Percentiles rank a stretch among this genome's conserved stretches.
These are phyloP conservation scores for Nasonia giraulti DNA, from an alignment of 1,140 invertebrate genomes.

Conservation along the genomic window DNA sequence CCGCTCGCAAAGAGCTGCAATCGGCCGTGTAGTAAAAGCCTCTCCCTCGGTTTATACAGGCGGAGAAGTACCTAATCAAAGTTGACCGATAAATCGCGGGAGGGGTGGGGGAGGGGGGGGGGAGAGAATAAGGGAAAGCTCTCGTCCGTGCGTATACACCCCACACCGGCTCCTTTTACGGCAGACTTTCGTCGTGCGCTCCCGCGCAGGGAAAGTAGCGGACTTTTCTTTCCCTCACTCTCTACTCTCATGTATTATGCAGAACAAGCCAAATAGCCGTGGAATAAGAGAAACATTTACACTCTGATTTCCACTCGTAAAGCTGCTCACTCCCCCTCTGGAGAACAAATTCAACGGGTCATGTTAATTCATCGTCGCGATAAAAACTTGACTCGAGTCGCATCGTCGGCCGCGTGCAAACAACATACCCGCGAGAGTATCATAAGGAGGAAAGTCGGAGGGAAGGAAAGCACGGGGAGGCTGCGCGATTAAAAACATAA, in stretches of 20 bases:
- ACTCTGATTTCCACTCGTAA: constrained; percentile 35
- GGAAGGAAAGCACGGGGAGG: background rate
- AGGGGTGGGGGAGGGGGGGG: background rate
- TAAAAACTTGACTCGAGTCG: constrained; percentile 12
- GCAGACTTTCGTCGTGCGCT: constrained; percentile 9
- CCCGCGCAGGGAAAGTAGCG: background rate
- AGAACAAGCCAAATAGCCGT: constrained; percentile 29
- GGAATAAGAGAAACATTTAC: constrained; percentile 28
- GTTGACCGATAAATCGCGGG: constrained; percentile 32
- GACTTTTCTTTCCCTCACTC: constrained; percentile 10
- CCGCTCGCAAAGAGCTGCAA: constrained; percentile 3
- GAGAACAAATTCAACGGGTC: constrained; percentile 26
- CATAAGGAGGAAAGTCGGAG: background rate
- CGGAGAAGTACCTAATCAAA: constrained; percentile 32
- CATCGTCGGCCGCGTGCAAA: background rate
- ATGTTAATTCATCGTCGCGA: constrained; percentile 24
- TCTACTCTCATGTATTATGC: constrained; percentile 32
- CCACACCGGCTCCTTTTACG: background rate
- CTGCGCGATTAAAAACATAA: background rate
- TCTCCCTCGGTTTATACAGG: background rate
- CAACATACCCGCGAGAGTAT: background rate
- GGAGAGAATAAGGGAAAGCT: background rate
- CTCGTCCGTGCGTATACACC: background rate
- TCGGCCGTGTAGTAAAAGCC: constrained; percentile 15
- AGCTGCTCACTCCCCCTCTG: background rate